Base-by-base conservation (phyloP, 1,140 invertebrate species). In the Acromyrmex echinatior region DNA sequence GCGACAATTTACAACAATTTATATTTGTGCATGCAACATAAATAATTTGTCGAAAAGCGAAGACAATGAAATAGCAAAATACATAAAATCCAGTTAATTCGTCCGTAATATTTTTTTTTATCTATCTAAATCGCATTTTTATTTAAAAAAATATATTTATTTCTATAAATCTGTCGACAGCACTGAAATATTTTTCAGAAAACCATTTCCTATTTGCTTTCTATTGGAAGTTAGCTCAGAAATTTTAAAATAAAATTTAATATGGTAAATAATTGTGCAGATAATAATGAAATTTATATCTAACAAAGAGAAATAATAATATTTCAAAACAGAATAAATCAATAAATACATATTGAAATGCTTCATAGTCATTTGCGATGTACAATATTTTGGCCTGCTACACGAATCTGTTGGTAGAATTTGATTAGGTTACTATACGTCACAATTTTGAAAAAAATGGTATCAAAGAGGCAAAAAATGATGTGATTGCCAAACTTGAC, bases 1-100 rank as follows among this genome's bases (percentile, higher is more conserved):
- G 86, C 49, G 53, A 74, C 39, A 12, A 84, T 84, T 84, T 76
- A 56, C n/a, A 39, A 5, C n/a, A 70, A 74, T 60, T 82, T 74
- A 74, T 82, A 60, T 7, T 51, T 7, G 1, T 12, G 25, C 9
- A 3, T 18, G 39, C 39, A 45, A 45, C 39, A 12, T 45, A 25
- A 60, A 28, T 21, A 56, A 45, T 10, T 35, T 16, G 0, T 2
- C 45, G 16, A 70, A 53, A 60, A 62, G 21, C 5, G 1, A 28
- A 1, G 0, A 14, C n/a, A 70, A 21, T 31, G 10, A 51, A 49
- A 25, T 25, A 4, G 45, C 12, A 45, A 45, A 45, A 45, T 45
- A 45, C 39, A 45, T 45, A 45, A 45, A 45, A 45, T 45, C 0
- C 9, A 10, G 39, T 45, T 45, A 45, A 2, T 45, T 7, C 39